phyloP scores from a whole-genome alignment of 2,888 invertebrate genomes.

The Diaprepes abbreviatus region DNA sequence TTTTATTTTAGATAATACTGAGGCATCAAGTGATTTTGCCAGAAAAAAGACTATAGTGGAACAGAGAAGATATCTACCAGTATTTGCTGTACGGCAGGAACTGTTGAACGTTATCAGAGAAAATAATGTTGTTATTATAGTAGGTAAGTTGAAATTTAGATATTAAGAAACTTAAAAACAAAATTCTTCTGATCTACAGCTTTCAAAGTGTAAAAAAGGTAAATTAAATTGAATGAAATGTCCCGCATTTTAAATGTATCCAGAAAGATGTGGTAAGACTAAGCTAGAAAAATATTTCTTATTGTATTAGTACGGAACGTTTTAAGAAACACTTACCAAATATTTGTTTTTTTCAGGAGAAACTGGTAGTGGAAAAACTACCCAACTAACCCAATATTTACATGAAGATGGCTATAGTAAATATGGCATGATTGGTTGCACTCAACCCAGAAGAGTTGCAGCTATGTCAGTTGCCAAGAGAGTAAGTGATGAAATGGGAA shows the following conservation, averaged over 20 bases:
- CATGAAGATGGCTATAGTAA: slow-evolving; percentile 97
- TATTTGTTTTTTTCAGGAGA: slow-evolving; percentile 70
- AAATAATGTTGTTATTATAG: slow-evolving; percentile 95
- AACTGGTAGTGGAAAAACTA: slow-evolving; percentile 97
- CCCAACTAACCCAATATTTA: slow-evolving; percentile 96
- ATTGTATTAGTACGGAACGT: too few species aligned
- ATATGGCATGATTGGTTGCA: slow-evolving; percentile 93
- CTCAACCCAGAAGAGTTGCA: slow-evolving; percentile 96
- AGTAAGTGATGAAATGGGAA: slow-evolving; percentile 96
- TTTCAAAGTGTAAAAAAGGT: too few species aligned
- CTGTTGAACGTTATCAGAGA: slow-evolving; percentile 91
- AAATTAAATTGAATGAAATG: too few species aligned
- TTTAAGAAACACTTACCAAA: too few species aligned
- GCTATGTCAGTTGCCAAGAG: slow-evolving; percentile 99
- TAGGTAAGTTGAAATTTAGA: slow-evolving; percentile 78
- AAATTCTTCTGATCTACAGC: too few species aligned
- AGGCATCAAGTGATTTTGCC: slow-evolving; percentile 87
- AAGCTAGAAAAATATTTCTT: too few species aligned
- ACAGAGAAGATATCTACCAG: slow-evolving; percentile 93
- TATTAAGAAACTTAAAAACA: too few species aligned
- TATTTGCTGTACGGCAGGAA: slow-evolving; percentile 95
- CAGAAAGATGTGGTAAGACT: too few species aligned
- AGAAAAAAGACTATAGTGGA: slow-evolving; percentile 86
- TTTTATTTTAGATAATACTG: slow-evolving; percentile 57
- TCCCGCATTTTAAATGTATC: too few species aligned